These are phyloP conservation scores for Caenorhabditis panamensis DNA, from an alignment of 2,888 invertebrate genomes.

Conservation along the genomic window DNA sequence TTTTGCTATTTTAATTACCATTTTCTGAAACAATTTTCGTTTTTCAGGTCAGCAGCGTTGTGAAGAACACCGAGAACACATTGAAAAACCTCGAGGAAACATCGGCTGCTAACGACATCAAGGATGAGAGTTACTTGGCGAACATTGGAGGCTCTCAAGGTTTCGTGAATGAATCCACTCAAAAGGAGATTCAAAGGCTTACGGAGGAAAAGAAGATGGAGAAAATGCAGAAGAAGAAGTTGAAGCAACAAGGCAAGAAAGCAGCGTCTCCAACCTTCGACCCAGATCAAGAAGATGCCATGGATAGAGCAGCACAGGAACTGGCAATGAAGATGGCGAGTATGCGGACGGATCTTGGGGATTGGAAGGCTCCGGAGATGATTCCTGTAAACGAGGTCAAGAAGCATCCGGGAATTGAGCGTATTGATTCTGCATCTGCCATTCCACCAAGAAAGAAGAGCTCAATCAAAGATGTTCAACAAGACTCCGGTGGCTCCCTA, in stretches of 20 bases:
- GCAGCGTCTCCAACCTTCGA: conserved; percentile 69
- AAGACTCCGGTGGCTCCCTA: conserved; percentile 68
- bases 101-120: conserved; percentile 77
- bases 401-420: conserved; percentile 39
- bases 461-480: conserved; percentile 69
- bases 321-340: conserved; percentile 76
- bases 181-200: conserved; percentile 71
- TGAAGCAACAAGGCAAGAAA: conserved; percentile 72
- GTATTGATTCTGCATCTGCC: conserved; percentile 63
- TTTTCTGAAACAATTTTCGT: too few species aligned
- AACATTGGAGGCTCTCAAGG: conserved; percentile 71
- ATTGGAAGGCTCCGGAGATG: conserved; percentile 71
- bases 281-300: conserved; percentile 76
- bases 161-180: conserved; percentile 65
- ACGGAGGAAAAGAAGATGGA: conserved; percentile 75
- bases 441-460: conserved; percentile 69
- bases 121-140: conserved; percentile 78
- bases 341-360: conserved; percentile 71
- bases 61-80: conserved; percentile 74
- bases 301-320: conserved; percentile 79
- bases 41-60: conserved; percentile 66
- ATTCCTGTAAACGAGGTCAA: conserved; percentile 41
- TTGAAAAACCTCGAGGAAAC: conserved; percentile 75
- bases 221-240: conserved; percentile 78
- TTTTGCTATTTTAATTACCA: conserved; percentile 42